Conservation (phyloP, 1,140 invertebrate genomes). For the Bombus confusus region DNA sequence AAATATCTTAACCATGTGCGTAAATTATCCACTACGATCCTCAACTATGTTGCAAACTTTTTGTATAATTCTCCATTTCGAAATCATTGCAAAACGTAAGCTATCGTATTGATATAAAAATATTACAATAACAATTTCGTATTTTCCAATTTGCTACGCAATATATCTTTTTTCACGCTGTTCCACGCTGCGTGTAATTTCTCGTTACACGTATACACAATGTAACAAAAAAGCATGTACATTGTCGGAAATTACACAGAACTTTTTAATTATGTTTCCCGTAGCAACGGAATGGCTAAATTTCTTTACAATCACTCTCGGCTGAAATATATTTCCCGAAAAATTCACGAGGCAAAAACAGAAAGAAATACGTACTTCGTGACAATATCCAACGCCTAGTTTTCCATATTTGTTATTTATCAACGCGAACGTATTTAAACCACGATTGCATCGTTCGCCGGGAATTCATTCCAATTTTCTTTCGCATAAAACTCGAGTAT, state of each 20-base stretch:
- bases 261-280: constrained; percentile 4
- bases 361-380: neutral
- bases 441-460: neutral
- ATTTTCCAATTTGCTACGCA: neutral
- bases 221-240: neutral
- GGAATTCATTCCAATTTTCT: neutral
- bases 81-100: no score
- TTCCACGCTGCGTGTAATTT: no score
- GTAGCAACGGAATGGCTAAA: neutral
- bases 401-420: neutral
- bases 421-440: neutral
- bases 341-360: neutral
- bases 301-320: neutral
- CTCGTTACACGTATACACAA: neutral
- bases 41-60: neutral
- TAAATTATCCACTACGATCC: no score
- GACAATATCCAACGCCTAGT: no score
- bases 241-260: neutral
- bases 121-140: neutral
- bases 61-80: neutral
- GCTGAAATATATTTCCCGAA: neutral
- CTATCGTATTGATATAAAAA: neutral
- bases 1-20: neutral
- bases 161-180: neutral
- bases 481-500: neutral